Conservation (phyloP, 2,888 invertebrate species). For the Napeogenes inachia region DNA sequence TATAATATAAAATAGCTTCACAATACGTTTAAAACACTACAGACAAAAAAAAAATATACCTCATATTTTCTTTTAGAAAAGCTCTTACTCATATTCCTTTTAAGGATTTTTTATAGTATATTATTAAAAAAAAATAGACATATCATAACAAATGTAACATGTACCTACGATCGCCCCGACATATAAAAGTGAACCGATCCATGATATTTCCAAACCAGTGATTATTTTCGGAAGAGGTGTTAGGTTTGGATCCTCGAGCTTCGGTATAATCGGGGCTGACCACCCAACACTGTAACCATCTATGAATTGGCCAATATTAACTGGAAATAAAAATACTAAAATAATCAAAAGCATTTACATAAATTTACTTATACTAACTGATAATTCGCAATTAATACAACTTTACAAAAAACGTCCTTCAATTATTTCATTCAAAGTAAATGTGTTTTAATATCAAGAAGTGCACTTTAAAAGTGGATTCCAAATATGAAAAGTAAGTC, state of each 20-base stretch:
- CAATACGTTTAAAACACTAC: no score
- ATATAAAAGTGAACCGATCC: slow-evolving; percentile 74
- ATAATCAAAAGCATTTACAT: not conserved
- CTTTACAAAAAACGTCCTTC: no score
- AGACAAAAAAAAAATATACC: no score
- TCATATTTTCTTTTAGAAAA: no score
- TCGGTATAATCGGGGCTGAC: slow-evolving; percentile 72
- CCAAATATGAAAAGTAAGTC: no score
- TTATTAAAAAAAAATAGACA: no score
- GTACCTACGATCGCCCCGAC: slow-evolving; percentile 70
- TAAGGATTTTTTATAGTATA: no score
- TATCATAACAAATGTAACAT: no score
- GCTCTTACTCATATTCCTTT: no score
- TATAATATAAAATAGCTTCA: no score
- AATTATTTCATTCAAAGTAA: not conserved
- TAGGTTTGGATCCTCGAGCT: slow-evolving; percentile 51
- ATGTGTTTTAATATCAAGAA: not conserved
- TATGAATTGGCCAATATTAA: slow-evolving; percentile 59
- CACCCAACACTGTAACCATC: slow-evolving; percentile 71
- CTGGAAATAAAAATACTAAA: slow-evolving; percentile 37
- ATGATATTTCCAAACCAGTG: slow-evolving; percentile 60
- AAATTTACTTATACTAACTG: not conserved
- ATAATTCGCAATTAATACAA: no score
- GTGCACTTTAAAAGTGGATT: not conserved
- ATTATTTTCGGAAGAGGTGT: slow-evolving; percentile 56